Percentiles rank a stretch among this genome's conserved stretches.
Conservation (phyloP, 1,140 invertebrate species). For the Pollicipes pollicipes region DNA sequence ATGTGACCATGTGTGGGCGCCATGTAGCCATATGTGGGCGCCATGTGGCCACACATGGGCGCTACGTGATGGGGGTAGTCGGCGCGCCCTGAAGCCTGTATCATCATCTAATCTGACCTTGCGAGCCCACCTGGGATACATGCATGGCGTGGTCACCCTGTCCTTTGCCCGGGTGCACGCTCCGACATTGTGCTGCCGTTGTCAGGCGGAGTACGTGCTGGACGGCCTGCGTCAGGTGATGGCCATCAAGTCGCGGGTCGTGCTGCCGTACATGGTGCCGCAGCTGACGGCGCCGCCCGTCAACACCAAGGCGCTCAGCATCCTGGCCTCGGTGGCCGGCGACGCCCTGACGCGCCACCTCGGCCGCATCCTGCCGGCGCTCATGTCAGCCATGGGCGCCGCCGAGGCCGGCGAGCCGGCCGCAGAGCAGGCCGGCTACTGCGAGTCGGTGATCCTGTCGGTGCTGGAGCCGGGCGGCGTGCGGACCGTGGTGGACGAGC, state of each 20-base stretch:
- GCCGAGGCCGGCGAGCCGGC: slow-evolving; percentile 39
- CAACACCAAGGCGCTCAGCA: slow-evolving; percentile 82
- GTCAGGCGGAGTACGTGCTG: slow-evolving; percentile 60
- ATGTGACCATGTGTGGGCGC: no score
- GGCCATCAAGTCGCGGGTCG: slow-evolving; percentile 85
- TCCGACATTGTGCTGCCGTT: no score
- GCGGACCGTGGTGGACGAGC: slow-evolving; percentile 68
- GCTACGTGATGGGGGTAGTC: no score
- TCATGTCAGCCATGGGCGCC: slow-evolving; percentile 47
- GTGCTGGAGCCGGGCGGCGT: slow-evolving; percentile 70
- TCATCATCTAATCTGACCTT: no score
- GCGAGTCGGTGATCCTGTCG: slow-evolving; percentile 77
- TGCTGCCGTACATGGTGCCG: slow-evolving; percentile 86
- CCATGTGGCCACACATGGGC: no score
- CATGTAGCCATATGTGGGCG: no score
- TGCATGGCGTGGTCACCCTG: no score
- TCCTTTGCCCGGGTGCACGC: no score
- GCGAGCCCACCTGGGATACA: no score
- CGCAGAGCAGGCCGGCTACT: slow-evolving; percentile 50
- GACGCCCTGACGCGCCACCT: slow-evolving; percentile 83
- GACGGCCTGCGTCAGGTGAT: slow-evolving; percentile 92
- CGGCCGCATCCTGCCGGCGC: slow-evolving; percentile 72
- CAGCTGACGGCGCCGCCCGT: slow-evolving; percentile 68
- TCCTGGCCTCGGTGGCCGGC: slow-evolving; percentile 77
- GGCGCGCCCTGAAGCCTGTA: no score